Percentiles rank a stretch among this genome's conserved stretches.
phyloP scores from a whole-genome alignment of 2,113 vertebrate genomes.

The Sylvia atricapilla region DNA sequence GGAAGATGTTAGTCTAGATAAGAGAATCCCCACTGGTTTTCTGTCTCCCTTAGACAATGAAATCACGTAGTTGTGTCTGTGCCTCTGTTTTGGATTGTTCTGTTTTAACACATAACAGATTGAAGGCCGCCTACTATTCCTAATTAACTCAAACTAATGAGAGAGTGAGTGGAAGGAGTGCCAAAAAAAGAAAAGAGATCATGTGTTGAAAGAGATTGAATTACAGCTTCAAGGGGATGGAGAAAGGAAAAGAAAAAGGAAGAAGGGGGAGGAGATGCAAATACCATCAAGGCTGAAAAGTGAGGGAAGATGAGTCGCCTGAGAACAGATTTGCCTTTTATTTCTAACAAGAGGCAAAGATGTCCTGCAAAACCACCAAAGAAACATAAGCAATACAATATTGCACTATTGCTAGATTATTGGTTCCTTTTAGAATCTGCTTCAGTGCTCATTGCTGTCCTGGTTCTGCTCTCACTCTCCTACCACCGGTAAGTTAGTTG shows the following conservation, averaged over 20 bases:
- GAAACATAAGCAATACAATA: neutral
- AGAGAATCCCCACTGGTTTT: slow-evolving; percentile 79
- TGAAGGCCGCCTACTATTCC: slow-evolving; percentile 72
- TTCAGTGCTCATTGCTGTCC: neutral
- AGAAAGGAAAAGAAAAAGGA: neutral
- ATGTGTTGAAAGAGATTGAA: slow-evolving; percentile 41
- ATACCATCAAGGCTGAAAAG: neutral
- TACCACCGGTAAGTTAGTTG: neutral
- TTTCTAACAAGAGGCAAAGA: neutral
- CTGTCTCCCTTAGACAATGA: slow-evolving; percentile 85
- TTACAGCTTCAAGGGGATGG: slow-evolving; percentile 29
- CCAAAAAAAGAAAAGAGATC: slow-evolving; percentile 31
- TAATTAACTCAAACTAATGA: slow-evolving; percentile 83
- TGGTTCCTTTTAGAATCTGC: neutral
- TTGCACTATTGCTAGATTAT: neutral
- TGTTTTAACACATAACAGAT: slow-evolving; percentile 65
- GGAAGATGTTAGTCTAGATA: slow-evolving; percentile 83
- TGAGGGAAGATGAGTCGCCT: neutral
- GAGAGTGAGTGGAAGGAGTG: slow-evolving; percentile 21
- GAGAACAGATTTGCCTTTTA: neutral
- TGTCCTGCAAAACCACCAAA: neutral
- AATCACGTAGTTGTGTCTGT: slow-evolving; percentile 80
- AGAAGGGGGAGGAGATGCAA: neutral
- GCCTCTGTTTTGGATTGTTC: slow-evolving; percentile 72
- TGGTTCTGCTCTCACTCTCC: neutral